Base-by-base conservation (phyloP, 2,888 invertebrate genomes). In the Drosophila putrida region DNA sequence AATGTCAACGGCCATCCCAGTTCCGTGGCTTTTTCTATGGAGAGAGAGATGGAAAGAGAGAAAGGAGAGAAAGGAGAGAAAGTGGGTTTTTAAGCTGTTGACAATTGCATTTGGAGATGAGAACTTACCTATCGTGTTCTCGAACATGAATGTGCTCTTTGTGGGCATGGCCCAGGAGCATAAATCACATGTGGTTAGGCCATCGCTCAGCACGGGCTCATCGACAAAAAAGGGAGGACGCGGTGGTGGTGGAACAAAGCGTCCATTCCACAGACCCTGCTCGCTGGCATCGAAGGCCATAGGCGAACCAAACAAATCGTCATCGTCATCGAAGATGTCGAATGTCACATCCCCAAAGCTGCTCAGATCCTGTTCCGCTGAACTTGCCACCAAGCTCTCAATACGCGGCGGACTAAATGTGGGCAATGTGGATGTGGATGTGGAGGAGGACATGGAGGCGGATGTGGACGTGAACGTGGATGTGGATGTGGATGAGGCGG, bases 121-220 rank as follows among this genome's bases (percentile, higher is more conserved):
- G 8, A 6, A 35, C 93, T 93, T 89, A 95, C 95, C 95, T 90
- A 94, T 93, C 80, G 94, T 93, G 72, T 94, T 93, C 89, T 95
- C 95, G 66, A 94, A 93, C 75, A 93, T 94, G 91, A 93, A 94
- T 64, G 93, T 93, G 90, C 93, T 93, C 91, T 94, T 93, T 54
- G 92, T 92, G 93, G 94, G 94, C 94, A 94, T 92, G 75, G 95
- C 95, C 95, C 95, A 95, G 76, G 95, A 94, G 92, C 95, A 95
- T 80, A 95, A 93, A 93, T 95, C 95, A 92, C 95, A 95, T 85
- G 95, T 95, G 85, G 95, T 95, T 78, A 95, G 94, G 70, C 95
- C 95, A 92, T 95, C 95, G 72, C 95, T 93, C 77, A 94, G 93
- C 70, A 92, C 91, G 67, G 94, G 93, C 69, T 93, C 93, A 60